Evolutionary conservation across 2,888 invertebrate species (phyloP).

Genomic region (Eupithecia inturbata): DNA sequence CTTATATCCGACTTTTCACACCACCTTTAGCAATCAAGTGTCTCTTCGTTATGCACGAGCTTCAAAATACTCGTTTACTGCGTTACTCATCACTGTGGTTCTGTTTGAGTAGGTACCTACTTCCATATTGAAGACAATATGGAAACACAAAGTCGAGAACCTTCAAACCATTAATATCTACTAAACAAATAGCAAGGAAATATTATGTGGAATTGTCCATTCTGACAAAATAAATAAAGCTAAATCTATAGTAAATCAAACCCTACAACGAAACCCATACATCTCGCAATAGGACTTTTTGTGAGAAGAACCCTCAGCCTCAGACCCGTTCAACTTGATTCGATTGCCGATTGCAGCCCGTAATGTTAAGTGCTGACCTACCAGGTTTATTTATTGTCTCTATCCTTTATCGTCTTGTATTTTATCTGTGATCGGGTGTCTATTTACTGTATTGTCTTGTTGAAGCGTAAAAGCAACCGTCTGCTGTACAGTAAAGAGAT

Average conservation of each 20-base stretch:
- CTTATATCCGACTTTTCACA: conserved; percentile 25
- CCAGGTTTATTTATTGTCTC: conserved; percentile 38
- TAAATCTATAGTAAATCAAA: background rate
- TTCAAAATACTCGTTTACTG: too few species aligned
- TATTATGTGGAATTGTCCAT: background rate
- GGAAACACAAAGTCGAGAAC: too few species aligned
- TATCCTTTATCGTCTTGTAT: conserved; percentile 28
- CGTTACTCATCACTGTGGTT: too few species aligned
- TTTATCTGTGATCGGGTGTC: conserved; percentile 29
- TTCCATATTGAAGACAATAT: too few species aligned
- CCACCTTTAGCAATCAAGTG: conserved; percentile 24
- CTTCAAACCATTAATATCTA: background rate
- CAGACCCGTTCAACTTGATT: conserved; percentile 40
- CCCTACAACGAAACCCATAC: background rate
- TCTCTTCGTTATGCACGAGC: conserved; percentile 10
- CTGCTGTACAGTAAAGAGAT: background rate
- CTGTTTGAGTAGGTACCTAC: too few species aligned
- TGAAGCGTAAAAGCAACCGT: conserved; percentile 16
- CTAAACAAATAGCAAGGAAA: background rate
- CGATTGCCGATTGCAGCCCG: conserved; percentile 41
- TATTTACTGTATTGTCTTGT: conserved; percentile 23
- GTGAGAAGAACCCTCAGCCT: conserved; percentile 21
- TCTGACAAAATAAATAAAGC: background rate
- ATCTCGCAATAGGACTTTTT: conserved; percentile 11
- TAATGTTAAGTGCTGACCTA: conserved; percentile 38